Evolutionary conservation across 2,888 invertebrate species (phyloP).

Genomic region (Phengaris arion): DNA sequence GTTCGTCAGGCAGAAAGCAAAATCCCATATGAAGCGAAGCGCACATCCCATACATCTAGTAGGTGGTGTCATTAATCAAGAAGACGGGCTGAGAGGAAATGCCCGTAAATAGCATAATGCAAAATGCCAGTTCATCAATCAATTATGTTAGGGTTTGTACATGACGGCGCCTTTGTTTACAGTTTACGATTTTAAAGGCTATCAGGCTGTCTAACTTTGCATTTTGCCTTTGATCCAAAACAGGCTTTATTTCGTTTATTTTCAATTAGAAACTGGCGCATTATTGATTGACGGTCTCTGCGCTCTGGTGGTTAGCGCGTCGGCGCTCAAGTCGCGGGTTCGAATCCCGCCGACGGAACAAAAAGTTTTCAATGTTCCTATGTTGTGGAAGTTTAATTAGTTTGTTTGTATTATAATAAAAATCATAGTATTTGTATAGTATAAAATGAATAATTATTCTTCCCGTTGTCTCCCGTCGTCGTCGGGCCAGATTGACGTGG

Average conservation of each 20-base stretch:
- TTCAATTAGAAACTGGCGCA: no score
- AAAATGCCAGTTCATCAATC: slow-evolving; percentile 78
- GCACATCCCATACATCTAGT: slow-evolving; percentile 48
- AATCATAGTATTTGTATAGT: no score
- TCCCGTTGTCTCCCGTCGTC: no score
- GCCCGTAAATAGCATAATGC: slow-evolving; percentile 78
- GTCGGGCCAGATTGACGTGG: no score
- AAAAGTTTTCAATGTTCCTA: no score
- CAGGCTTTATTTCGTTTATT: neutral
- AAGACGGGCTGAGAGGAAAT: slow-evolving; percentile 76
- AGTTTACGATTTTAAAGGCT: neutral
- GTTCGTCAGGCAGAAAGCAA: slow-evolving; percentile 40
- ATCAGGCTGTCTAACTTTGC: neutral
- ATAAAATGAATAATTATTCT: no score
- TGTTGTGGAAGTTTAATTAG: no score
- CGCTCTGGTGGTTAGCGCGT: no score
- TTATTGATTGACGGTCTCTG: no score
- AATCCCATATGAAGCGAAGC: slow-evolving; percentile 51
- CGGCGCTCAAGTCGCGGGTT: no score
- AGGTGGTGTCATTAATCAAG: slow-evolving; percentile 71
- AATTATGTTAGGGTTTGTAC: slow-evolving; percentile 45
- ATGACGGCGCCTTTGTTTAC: slow-evolving; percentile 14
- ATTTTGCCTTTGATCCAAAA: neutral
- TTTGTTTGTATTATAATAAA: no score
- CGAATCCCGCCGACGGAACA: no score